A percentile compares a stretch with the other conserved stretches of the same genome.
Conservation (phyloP, 1,140 invertebrate species). For the Amphibalanus amphitrite region DNA sequence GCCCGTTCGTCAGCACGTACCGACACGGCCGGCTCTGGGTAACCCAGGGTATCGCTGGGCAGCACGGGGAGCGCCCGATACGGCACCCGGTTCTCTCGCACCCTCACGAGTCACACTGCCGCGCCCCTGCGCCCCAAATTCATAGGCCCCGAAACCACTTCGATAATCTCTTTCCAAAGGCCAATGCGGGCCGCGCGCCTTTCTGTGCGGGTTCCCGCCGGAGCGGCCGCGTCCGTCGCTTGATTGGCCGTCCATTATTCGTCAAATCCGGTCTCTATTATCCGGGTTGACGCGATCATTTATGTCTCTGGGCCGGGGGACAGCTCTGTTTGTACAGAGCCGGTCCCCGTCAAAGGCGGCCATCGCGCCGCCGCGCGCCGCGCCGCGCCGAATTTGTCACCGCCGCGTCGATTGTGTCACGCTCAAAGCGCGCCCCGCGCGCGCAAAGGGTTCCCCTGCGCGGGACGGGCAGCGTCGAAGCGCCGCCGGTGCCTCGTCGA, state of each 20-base stretch:
- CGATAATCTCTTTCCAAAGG: constrained; percentile 1
- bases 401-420: background rate
- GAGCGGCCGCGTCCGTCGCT: background rate
- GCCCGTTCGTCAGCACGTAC: background rate
- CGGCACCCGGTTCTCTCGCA: background rate
- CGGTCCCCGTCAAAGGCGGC: background rate
- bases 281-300: background rate
- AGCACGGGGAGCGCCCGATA: no score
- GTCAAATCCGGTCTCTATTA: background rate
- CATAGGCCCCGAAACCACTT: background rate
- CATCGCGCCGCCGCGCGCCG: background rate
- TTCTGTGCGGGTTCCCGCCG: background rate
- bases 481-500: background rate
- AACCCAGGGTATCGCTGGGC: no score
- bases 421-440: background rate
- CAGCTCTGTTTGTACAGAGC: background rate
- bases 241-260: background rate
- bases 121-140: background rate
- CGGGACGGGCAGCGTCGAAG: background rate
- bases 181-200: background rate
- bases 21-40: background rate
- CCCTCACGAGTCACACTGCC: background rate
- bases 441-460: background rate
- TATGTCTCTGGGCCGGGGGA: background rate
- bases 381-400: background rate